These are phyloP conservation scores for Blera fallax DNA, from an alignment of 2,888 invertebrate species.

Conservation along the genomic window DNA sequence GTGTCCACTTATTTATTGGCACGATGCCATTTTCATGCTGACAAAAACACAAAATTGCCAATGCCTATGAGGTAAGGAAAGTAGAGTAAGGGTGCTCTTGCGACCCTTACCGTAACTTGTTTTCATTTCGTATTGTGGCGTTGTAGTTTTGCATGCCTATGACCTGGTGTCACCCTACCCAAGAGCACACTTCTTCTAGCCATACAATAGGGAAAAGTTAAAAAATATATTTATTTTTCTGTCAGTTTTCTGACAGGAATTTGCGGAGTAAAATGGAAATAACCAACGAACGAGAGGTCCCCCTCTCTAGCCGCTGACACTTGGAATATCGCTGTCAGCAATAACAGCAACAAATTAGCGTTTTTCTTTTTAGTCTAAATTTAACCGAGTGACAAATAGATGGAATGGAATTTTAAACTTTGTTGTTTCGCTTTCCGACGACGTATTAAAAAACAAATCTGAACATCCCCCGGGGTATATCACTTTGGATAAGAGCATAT, in stretches of 20 bases:
- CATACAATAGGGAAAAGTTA: neutral
- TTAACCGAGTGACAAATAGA: constrained; percentile 59
- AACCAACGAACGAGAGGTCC: constrained; percentile 21
- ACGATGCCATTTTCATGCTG: constrained; percentile 60
- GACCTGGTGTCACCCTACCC: constrained; percentile 42
- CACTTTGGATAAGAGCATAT: neutral
- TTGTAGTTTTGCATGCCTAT: constrained; percentile 27
- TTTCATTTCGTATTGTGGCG: constrained; percentile 5
- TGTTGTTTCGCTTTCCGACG: constrained; percentile 38
- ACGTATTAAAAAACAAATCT: constrained; percentile 15
- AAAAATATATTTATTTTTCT: neutral
- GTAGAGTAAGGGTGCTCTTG: constrained; percentile 16
- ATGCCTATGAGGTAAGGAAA: constrained; percentile 55
- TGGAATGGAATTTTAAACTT: constrained; percentile 52
- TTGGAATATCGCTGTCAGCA: constrained; percentile 23
- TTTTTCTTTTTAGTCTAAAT: constrained; percentile 53
- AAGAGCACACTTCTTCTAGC: neutral
- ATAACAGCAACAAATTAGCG: constrained; percentile 22
- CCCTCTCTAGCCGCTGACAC: constrained; percentile 17
- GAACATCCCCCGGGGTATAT: neutral
- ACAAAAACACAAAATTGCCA: constrained; percentile 69
- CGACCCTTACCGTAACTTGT: constrained; percentile 34
- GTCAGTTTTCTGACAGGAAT: constrained; percentile 26
- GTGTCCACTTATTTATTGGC: constrained; percentile 69
- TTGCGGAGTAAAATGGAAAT: constrained; percentile 48